Percentiles rank a stretch among this genome's conserved stretches.
Evolutionary conservation across 2,113 vertebrate genomes (phyloP).

Genomic region (Oryzias curvinotus): DNA sequence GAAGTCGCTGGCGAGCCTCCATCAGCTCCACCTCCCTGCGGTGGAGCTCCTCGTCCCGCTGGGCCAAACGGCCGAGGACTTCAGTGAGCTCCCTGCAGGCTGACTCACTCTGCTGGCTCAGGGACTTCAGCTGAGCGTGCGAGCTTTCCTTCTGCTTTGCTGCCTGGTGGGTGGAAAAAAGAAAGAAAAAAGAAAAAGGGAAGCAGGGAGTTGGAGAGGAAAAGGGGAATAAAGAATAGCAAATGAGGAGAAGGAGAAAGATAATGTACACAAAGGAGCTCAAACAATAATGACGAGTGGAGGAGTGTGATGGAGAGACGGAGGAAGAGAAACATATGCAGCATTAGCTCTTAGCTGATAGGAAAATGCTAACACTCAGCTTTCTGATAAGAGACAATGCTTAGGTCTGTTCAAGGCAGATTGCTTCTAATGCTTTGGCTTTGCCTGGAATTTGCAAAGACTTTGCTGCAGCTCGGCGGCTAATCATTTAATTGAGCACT

Average conservation of each 20-base stretch:
- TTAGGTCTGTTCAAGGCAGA: conserved; percentile 72
- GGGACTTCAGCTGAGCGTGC: conserved; percentile 80
- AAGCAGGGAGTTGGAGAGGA: not conserved
- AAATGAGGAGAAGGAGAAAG: conserved; percentile 50
- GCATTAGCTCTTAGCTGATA: conserved; percentile 61
- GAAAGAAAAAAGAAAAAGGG: not conserved
- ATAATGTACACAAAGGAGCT: conserved; percentile 43
- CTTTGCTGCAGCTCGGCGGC: conserved; percentile 63
- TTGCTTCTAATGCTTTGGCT: conserved; percentile 69
- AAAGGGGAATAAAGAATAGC: conserved; percentile 42
- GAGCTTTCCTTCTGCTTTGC: conserved; percentile 83
- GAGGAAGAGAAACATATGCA: conserved; percentile 59
- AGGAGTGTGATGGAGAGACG: conserved; percentile 48
- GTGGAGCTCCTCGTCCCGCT: conserved; percentile 87
- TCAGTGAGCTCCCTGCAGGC: conserved; percentile 85
- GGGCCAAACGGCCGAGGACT: conserved; percentile 81
- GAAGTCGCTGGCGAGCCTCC: conserved; percentile 77
- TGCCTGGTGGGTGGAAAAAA: conserved; percentile 67
- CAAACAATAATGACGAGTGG: conserved; percentile 53
- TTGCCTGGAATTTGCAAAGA: conserved; percentile 64
- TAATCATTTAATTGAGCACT: conserved; percentile 79
- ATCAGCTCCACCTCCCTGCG: conserved; percentile 82
- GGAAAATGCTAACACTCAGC: conserved; percentile 58
- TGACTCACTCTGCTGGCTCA: conserved; percentile 84
- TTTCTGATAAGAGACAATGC: conserved; percentile 68